Percentiles rank a stretch among this genome's conserved stretches.
Evolutionary conservation across 2,113 vertebrate genomes (phyloP).

Genomic region (Oophaga pumilio): DNA sequence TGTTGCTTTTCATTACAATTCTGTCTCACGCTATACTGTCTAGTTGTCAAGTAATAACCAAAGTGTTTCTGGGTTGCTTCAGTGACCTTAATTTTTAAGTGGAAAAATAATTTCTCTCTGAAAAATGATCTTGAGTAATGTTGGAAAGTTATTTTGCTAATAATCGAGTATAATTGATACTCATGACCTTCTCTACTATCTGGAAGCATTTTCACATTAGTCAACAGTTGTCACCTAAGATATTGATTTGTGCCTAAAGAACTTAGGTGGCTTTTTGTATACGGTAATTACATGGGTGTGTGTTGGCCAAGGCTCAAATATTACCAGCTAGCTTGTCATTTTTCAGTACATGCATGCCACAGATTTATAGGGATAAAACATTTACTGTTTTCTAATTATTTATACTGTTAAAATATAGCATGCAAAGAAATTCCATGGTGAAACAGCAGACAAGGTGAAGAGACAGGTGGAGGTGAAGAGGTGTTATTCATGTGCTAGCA

Average conservation of each 20-base stretch:
- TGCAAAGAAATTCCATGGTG: not conserved
- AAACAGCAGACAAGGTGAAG: not conserved
- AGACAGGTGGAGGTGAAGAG: no score
- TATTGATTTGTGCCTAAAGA: not conserved
- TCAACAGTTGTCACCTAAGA: not conserved
- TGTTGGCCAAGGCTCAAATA: not conserved
- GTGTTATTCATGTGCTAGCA: not conserved
- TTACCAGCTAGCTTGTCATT: not conserved
- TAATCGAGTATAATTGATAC: not conserved
- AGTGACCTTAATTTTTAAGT: constrained; percentile 22
- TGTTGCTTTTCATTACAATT: not conserved
- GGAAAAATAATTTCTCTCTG: constrained; percentile 8
- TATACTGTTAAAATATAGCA: not conserved
- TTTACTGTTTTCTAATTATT: not conserved
- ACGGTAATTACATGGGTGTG: not conserved
- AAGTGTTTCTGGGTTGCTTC: constrained; percentile 32
- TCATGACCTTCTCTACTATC: not conserved
- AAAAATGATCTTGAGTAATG: constrained; percentile 24
- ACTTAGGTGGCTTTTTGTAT: not conserved
- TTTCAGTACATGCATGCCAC: not conserved
- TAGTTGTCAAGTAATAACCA: constrained; percentile 19
- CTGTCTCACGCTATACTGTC: not conserved
- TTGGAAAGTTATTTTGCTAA: not conserved
- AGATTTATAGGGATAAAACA: not conserved
- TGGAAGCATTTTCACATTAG: not conserved